Conservation (phyloP, 2,888 invertebrate species). For the Caradrina clavipalpis region DNA sequence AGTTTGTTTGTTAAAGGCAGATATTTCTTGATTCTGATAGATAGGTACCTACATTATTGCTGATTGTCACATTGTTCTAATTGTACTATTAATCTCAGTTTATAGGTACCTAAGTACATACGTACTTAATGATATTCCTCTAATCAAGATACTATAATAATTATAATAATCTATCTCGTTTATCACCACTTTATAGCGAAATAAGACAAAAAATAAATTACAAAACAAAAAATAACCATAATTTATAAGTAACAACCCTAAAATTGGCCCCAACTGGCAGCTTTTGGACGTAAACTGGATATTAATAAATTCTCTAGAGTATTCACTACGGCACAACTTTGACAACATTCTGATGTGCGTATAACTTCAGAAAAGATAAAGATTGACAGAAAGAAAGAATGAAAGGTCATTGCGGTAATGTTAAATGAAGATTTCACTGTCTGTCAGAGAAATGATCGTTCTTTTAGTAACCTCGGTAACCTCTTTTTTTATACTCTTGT, state of each 20-base stretch:
- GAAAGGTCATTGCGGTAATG: constrained; percentile 23
- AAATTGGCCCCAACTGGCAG: not conserved
- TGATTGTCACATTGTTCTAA: no score
- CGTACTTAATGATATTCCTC: no score
- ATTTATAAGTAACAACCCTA: constrained; percentile 34
- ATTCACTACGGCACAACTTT: constrained; percentile 24
- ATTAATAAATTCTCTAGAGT: constrained; percentile 54
- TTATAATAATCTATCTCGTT: no score
- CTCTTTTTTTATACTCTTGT: not conserved
- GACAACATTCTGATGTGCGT: constrained; percentile 47
- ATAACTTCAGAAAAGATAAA: constrained; percentile 48
- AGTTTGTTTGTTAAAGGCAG: no score
- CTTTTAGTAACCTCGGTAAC: not conserved
- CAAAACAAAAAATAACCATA: not conserved
- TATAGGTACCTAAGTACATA: no score
- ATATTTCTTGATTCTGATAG: no score
- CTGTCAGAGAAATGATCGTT: constrained; percentile 2
- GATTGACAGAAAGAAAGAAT: constrained; percentile 46
- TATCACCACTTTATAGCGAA: not conserved
- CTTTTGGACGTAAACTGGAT: constrained; percentile 45
- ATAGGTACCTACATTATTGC: no score
- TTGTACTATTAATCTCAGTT: no score
- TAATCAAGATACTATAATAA: no score
- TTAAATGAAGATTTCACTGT: constrained; percentile 27
- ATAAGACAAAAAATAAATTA: not conserved